Evolutionary conservation across 1,140 invertebrate genomes (phyloP), one percentile per base, ranked within the genome.

Genomic region (Drosophila miranda): DNA sequence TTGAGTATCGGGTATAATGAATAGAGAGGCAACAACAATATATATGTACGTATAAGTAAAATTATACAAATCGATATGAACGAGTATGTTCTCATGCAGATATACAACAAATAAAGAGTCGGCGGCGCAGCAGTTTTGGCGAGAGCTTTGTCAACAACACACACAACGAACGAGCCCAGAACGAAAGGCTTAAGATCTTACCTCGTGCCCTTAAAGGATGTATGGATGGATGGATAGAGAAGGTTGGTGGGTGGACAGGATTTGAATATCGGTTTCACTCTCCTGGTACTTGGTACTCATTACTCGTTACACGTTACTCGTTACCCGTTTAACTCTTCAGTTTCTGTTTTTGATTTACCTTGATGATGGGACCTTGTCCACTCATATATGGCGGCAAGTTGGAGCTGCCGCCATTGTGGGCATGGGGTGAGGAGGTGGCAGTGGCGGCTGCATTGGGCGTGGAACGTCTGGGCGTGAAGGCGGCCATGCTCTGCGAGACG

Each of bases 401-500:
- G 75, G 75, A 67, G 64, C 93, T 94, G 93, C 93, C 93, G 79
- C 92, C 92, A 80, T 91, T 89, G 55, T 91, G 92, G 68, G 78
- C 75, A 82, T 67, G 71, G 77, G 72, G 60, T 93, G 93, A 73
- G 94, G 93, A 78, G 93, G 93, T 75, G 83, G 82, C 82, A 83
- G 79, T 83, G 81, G 94, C 93, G 76, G 93, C 94, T 90, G 95
- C 95, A 91, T 95, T 95, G 91, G 96, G 96, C 91, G 95, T 95
- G 90, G 96, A 96, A 92, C 95, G 95, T 92, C 96, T 96, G 77
- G 96, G 93, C 92, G 96, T 96, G 94, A 99, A 99, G 80, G 97
- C 96, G 86, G 97, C 96, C 97, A 99, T 98, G 89, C 96, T 96
- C 93, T 99, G 98, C 90, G 97, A 98, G 71, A 99, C 98, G 90